Percentiles rank a stretch among this genome's conserved stretches.
Conservation (phyloP, 2,888 invertebrate genomes). For the Drosophila longiperda region DNA sequence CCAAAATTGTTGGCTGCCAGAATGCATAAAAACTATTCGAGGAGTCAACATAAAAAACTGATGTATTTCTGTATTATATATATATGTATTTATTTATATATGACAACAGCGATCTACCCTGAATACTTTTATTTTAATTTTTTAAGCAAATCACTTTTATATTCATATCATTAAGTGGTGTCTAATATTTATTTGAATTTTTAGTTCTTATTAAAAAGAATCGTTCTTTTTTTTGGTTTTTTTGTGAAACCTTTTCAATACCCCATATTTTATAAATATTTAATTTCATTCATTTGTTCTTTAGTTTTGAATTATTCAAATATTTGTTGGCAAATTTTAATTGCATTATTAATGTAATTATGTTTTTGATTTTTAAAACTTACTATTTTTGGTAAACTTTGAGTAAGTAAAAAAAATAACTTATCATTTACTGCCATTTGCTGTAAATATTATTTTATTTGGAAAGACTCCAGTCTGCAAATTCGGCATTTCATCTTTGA, state of each 20-base stretch:
- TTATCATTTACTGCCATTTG: no score
- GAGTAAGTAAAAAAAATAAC: background rate
- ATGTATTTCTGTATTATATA: background rate
- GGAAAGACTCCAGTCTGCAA: background rate
- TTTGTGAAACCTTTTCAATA: no score
- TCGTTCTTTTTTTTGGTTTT: no score
- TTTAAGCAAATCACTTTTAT: no score
- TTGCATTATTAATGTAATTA: background rate
- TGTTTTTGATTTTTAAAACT: background rate
- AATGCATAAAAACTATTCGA: conserved; percentile 20
- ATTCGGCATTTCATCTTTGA: background rate
- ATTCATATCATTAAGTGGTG: no score
- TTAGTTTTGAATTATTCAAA: no score
- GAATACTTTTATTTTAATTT: background rate
- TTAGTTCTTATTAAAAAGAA: no score
- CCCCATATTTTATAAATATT: no score
- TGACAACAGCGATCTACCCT: no score
- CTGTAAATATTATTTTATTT: background rate
- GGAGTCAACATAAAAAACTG: background rate
- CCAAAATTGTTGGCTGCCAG: conserved; percentile 38
- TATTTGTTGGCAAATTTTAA: background rate
- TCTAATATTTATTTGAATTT: no score
- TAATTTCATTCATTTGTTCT: no score
- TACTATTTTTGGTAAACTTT: background rate
- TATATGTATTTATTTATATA: no score